Conservation (phyloP, 2,797 vertebrate species). For the Champsocephalus gunnari region DNA sequence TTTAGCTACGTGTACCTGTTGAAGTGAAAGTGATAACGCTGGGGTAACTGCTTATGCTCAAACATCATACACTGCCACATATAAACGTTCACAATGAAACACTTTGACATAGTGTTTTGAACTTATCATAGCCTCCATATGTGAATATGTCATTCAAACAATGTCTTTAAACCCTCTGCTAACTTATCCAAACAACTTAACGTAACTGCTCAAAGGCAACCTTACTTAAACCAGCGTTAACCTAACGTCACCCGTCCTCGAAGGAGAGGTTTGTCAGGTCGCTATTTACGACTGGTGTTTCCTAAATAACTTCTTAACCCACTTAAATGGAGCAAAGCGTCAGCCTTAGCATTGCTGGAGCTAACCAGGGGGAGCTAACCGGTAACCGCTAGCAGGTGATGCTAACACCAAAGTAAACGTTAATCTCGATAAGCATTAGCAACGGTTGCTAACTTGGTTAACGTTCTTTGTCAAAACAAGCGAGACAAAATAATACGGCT, state of each 20-base stretch:
- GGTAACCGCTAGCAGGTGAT: slow-evolving; percentile 52
- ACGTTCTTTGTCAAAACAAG: background rate
- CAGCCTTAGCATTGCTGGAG: slow-evolving; percentile 30
- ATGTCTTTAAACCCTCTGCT: background rate
- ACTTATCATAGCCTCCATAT: too few relatives aligned
- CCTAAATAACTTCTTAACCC: slow-evolving; percentile 1
- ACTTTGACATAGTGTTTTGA: background rate
- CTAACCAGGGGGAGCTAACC: slow-evolving; percentile 35
- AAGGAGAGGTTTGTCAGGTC: accelerated
- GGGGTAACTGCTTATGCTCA: too few relatives aligned
- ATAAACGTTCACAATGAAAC: background rate
- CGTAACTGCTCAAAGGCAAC: background rate
- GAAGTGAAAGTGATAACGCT: too few relatives aligned
- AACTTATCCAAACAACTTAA: slow-evolving; percentile 36
- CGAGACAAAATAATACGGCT: accelerated
- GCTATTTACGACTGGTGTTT: background rate
- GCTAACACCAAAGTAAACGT: slow-evolving; percentile 20
- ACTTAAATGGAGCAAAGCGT: background rate
- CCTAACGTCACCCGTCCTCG: accelerated
- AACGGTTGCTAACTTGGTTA: background rate
- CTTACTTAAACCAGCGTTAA: background rate
- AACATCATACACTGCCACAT: background rate
- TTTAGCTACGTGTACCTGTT: background rate
- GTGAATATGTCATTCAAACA: background rate
- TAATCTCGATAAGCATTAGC: background rate